Evolutionary conservation across 2,113 vertebrate species (phyloP).

Genomic region (Oxyruncus cristatus): DNA sequence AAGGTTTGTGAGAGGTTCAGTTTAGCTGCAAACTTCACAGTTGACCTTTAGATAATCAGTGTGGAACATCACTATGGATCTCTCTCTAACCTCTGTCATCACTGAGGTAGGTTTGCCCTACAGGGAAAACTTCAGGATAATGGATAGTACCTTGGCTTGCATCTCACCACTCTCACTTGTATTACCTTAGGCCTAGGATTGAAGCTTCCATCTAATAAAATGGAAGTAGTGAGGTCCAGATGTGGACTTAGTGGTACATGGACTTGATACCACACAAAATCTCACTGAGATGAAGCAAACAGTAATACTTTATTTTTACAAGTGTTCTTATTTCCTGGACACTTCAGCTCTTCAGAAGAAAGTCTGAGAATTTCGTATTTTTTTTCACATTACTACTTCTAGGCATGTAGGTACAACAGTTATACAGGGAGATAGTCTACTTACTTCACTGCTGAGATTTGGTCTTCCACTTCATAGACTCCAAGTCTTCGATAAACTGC

Average conservation of each 20-base stretch:
- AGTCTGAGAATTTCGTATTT: neutral
- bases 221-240: neutral
- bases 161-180: neutral
- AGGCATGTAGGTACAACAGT: neutral
- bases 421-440: neutral
- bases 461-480: slow-evolving; percentile 81
- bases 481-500: slow-evolving; percentile 81
- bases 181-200: neutral
- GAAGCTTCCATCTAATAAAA: neutral
- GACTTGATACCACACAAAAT: neutral
- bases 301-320: neutral
- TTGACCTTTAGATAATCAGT: neutral
- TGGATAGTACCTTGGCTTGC: neutral
- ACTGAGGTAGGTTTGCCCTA: neutral
- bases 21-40: neutral
- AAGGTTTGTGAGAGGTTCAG: neutral
- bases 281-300: neutral
- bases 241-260: neutral
- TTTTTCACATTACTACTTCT: neutral
- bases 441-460: slow-evolving; percentile 82
- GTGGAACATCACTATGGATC: neutral
- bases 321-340: neutral
- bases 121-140: neutral
- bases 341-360: neutral
- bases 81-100: neutral